Percentiles rank a stretch among this genome's conserved stretches.
Evolutionary conservation across 2,797 vertebrate genomes (phyloP).

Genomic region (Simalia tracyae): DNA sequence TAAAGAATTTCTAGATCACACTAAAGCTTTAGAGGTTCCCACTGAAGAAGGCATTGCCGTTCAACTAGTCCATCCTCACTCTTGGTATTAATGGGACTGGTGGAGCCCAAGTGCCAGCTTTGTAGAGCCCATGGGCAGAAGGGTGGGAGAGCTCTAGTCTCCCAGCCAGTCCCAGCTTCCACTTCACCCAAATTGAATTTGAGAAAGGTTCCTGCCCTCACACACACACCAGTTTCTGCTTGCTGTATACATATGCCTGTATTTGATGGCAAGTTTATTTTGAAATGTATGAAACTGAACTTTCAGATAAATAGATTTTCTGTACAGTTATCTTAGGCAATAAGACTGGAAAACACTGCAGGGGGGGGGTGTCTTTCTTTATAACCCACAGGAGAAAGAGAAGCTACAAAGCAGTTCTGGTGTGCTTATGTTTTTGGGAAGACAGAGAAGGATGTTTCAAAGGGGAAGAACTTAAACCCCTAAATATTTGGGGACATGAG

Average conservation of each 20-base stretch:
- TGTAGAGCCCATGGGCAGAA: too few relatives aligned
- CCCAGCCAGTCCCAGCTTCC: too few relatives aligned
- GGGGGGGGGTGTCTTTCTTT: not conserved
- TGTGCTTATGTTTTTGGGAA: not conserved
- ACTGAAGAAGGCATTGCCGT: not conserved
- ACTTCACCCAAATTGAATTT: too few relatives aligned
- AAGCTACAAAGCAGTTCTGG: not conserved
- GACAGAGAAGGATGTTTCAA: not conserved
- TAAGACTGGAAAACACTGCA: not conserved
- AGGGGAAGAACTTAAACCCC: not conserved
- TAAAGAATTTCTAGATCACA: not conserved
- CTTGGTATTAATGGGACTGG: too few relatives aligned
- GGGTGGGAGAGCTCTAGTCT: too few relatives aligned
- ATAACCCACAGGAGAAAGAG: not conserved
- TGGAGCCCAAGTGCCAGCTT: too few relatives aligned
- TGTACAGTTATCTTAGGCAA: not conserved
- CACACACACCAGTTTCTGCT: not conserved
- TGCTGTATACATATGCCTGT: not conserved
- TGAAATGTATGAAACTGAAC: not conserved
- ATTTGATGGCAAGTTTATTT: not conserved
- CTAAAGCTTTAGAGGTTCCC: not conserved
- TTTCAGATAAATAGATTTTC: not conserved
- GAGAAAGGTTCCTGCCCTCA: too few relatives aligned
- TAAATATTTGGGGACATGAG: conserved; percentile 7
- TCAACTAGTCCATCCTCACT: too few relatives aligned